Conservation (phyloP, 35 echinoderm and acorn worm genomes). For the Heliocidaris tuberculata region DNA sequence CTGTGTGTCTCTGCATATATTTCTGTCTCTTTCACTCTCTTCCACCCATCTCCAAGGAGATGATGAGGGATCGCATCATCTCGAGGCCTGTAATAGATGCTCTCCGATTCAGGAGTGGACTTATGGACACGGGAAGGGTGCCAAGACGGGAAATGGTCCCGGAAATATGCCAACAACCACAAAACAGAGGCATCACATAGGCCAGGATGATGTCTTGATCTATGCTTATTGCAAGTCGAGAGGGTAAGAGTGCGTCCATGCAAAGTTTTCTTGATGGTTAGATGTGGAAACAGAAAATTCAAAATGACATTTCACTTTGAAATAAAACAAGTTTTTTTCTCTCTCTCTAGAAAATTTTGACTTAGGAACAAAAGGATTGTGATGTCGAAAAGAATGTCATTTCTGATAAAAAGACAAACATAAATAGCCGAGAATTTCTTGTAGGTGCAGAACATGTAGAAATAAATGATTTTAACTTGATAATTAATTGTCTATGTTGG, state of each 20-base stretch:
- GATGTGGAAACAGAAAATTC: background rate
- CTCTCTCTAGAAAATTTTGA: no score
- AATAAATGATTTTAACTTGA: no score
- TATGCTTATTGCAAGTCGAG: conserved; percentile 10
- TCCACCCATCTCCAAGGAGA: background rate
- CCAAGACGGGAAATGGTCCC: conserved; percentile 32
- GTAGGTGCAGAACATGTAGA: no score
- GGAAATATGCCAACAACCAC: conserved; percentile 40
- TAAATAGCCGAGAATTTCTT: no score
- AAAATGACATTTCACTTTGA: no score
- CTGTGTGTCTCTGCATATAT: background rate
- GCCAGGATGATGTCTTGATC: background rate
- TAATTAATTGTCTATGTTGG: no score
- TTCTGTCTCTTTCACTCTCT: background rate
- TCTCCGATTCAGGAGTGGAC: background rate
- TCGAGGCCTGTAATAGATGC: background rate
- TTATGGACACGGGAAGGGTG: conserved; percentile 33
- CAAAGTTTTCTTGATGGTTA: background rate
- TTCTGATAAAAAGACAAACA: no score
- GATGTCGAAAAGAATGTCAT: no score
- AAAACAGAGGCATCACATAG: conserved; percentile 13
- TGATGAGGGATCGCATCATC: conserved; percentile 8
- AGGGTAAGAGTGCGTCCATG: background rate
- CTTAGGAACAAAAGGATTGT: no score
- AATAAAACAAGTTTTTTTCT: no score